phyloP scores from a whole-genome alignment of 2,797 vertebrate species.

The Gymnopithys bicolor region DNA sequence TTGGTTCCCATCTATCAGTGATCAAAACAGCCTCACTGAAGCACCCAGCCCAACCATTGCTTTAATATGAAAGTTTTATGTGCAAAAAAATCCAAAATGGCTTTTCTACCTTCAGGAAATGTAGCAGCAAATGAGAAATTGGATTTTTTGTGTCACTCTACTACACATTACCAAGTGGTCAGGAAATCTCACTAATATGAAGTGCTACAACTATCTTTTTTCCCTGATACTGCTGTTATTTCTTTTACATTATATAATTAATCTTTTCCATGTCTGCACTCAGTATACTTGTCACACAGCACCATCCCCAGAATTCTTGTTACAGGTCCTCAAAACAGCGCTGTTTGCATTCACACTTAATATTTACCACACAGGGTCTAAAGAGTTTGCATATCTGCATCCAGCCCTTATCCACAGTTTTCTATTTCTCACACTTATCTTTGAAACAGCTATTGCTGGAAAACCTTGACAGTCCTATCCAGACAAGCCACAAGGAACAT shows the following conservation, averaged over 20 bases:
- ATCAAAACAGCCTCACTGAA: background rate
- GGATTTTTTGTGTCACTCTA: background rate
- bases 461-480: background rate
- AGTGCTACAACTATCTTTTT: background rate
- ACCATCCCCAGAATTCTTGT: background rate
- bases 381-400: background rate
- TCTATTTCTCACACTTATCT: background rate
- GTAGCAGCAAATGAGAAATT: background rate
- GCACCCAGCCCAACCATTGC: background rate
- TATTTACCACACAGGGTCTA: background rate
- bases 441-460: background rate
- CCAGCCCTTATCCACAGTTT: background rate
- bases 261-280: background rate
- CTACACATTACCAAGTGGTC: background rate
- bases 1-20: background rate
- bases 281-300: background rate
- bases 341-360: background rate
- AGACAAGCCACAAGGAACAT: background rate
- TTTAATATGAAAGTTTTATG: background rate
- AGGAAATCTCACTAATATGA: background rate
- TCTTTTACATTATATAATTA: background rate
- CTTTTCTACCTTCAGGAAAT: background rate
- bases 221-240: background rate
- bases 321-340: background rate
- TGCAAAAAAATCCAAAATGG: background rate